Evolutionary conservation across 2,888 invertebrate species (phyloP).

Genomic region (Venusia cambrica): DNA sequence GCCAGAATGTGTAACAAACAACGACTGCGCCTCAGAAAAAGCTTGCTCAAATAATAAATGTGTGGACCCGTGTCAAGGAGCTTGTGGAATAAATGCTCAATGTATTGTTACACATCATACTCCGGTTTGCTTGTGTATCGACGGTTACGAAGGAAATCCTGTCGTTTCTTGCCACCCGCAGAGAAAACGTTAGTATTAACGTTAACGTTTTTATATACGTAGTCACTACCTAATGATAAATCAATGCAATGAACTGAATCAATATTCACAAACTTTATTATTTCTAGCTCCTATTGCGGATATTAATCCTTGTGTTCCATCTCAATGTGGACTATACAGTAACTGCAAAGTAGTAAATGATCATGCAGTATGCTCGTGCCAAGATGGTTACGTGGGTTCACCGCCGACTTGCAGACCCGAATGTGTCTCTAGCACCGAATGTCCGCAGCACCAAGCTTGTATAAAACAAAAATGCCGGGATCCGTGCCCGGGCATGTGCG

Average conservation of each 20-base stretch:
- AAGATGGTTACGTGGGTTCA: conserved; percentile 86
- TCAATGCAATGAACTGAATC: background rate
- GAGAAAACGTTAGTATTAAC: conserved; percentile 66
- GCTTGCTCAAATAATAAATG: conserved; percentile 94
- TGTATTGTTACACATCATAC: conserved; percentile 91
- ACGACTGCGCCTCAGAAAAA: conserved; percentile 87
- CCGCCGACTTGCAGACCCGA: conserved; percentile 89
- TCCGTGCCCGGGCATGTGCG: conserved; percentile 89
- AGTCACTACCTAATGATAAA: no score
- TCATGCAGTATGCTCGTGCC: conserved; percentile 90
- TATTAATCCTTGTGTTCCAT: conserved; percentile 85
- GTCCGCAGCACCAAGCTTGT: conserved; percentile 87
- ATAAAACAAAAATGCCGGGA: conserved; percentile 87
- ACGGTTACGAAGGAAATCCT: conserved; percentile 90
- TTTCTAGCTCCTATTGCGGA: conserved; percentile 69
- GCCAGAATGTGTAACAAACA: conserved; percentile 91
- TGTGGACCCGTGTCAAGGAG: conserved; percentile 90
- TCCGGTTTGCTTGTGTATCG: conserved; percentile 89
- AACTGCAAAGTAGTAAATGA: conserved; percentile 86
- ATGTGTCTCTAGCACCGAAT: conserved; percentile 89
- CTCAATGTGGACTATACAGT: conserved; percentile 90
- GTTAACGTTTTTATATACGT: no score
- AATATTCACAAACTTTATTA: no score
- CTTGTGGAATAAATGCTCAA: conserved; percentile 89
- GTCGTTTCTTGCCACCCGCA: conserved; percentile 77